Conservation (phyloP, 53 echinoderm and acorn worm genomes). For the Hippasteria phrygiana region DNA sequence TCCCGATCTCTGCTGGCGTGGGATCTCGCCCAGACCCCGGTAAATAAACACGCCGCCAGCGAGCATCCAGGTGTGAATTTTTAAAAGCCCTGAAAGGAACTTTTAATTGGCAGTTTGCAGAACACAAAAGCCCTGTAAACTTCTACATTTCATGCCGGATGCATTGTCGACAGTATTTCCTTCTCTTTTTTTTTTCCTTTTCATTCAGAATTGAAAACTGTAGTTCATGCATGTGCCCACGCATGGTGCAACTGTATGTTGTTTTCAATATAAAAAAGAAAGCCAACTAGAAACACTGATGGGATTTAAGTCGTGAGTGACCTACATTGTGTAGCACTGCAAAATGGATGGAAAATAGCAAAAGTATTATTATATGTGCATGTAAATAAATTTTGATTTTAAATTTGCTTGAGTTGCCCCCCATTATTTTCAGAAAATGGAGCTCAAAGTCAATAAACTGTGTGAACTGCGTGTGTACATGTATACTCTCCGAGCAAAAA, state of each 20-base stretch:
- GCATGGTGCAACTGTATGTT: not conserved
- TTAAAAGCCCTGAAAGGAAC: slow-evolving; percentile 50
- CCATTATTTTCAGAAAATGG: too few relatives aligned
- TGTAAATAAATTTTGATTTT: too few relatives aligned
- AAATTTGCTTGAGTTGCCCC: too few relatives aligned
- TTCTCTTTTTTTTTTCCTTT: not conserved
- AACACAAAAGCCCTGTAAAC: slow-evolving; percentile 47
- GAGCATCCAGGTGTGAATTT: slow-evolving; percentile 52
- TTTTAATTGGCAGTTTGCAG: slow-evolving; percentile 62
- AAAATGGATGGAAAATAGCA: too few relatives aligned
- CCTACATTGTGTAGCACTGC: too few relatives aligned
- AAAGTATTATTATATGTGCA: too few relatives aligned
- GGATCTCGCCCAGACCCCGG: slow-evolving; percentile 24
- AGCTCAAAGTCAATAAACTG: too few relatives aligned
- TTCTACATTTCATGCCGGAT: slow-evolving; percentile 37
- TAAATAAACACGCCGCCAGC: slow-evolving; percentile 45
- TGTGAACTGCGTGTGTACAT: too few relatives aligned
- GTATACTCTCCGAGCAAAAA: too few relatives aligned
- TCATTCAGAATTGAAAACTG: not conserved
- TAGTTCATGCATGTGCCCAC: not conserved
- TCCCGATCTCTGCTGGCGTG: slow-evolving; percentile 12
- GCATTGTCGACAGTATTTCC: not conserved
- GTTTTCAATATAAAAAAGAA: not conserved
- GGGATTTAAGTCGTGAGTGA: too few relatives aligned
- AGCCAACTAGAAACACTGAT: too few relatives aligned